phyloP scores from a whole-genome alignment of 2,888 invertebrate genomes.

The Troides aeacus region DNA sequence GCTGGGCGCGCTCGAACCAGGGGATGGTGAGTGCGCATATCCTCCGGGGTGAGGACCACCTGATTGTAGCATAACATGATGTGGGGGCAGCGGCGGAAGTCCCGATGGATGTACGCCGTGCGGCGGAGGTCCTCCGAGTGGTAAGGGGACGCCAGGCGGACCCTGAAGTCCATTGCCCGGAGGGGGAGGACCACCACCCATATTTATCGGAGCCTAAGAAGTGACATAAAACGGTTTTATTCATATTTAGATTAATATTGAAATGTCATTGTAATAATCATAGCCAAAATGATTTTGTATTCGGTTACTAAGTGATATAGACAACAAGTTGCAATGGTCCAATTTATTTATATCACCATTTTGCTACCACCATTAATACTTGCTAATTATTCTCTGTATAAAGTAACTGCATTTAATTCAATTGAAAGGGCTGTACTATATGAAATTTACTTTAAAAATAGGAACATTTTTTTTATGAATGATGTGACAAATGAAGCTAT shows the following conservation, averaged over 20 bases:
- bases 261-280: conserved; percentile 20
- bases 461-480: conserved; percentile 53
- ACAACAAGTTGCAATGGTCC: conserved; percentile 28
- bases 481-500: conserved; percentile 65
- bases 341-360: conserved; percentile 19
- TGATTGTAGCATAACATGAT: conserved; percentile 64
- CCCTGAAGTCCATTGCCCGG: conserved; percentile 61
- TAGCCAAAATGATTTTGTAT: conserved; percentile 36
- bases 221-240: neutral
- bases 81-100: conserved; percentile 60
- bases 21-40: conserved; percentile 40
- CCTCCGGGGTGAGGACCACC: conserved; percentile 51
- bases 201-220: conserved; percentile 63
- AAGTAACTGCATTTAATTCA: conserved; percentile 59
- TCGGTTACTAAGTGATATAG: neutral
- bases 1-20: conserved; percentile 36
- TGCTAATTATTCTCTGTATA: conserved; percentile 48
- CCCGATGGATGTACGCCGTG: conserved; percentile 71
- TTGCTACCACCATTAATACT: conserved; percentile 14
- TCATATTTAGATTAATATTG: neutral
- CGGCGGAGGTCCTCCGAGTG: conserved; percentile 55
- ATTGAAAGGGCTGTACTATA: conserved; percentile 56
- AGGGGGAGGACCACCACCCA: conserved; percentile 64
- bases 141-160: conserved; percentile 46
- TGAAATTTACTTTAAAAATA: conserved; percentile 41